phyloP scores from a whole-genome alignment of 2,797 vertebrate species.

The Chrosomus eos region DNA sequence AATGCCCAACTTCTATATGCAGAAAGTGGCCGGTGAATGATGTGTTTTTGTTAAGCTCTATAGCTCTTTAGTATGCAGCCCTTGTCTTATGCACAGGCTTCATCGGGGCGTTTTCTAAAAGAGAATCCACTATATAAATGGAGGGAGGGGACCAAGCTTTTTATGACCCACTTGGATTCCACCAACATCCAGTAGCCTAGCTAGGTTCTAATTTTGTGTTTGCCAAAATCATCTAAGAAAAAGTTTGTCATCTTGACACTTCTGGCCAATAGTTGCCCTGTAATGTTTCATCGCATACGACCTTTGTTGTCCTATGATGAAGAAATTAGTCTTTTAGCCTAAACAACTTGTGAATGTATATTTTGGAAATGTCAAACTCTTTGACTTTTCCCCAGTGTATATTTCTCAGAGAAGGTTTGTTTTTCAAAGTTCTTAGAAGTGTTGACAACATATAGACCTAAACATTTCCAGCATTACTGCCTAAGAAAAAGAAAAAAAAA shows the following conservation, averaged over 20 bases:
- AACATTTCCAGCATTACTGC: neutral
- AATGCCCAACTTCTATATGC: neutral
- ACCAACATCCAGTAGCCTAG: neutral
- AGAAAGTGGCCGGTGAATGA: conserved; percentile 12
- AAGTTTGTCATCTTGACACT: neutral
- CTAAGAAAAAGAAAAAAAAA: neutral
- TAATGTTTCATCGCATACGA: neutral
- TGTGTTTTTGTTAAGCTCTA: conserved; percentile 15
- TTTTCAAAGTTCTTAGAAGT: neutral
- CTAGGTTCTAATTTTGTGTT: neutral
- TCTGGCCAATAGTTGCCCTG: neutral
- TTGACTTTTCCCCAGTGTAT: neutral
- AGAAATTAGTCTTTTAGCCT: neutral
- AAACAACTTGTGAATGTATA: neutral
- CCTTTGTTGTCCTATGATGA: too few species aligned
- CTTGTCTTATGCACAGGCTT: conserved; percentile 9
- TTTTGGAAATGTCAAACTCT: neutral
- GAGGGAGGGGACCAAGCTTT: neutral
- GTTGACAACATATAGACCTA: neutral
- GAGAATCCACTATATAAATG: conserved; percentile 16
- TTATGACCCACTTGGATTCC: conserved; percentile 11
- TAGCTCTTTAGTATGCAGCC: conserved; percentile 38
- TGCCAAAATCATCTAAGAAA: neutral
- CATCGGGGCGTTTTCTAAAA: conserved; percentile 16
- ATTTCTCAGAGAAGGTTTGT: neutral